Percentiles rank a stretch among this genome's conserved stretches.
phyloP scores from a whole-genome alignment of 2,113 vertebrate genomes.

The Psophia crepitans region DNA sequence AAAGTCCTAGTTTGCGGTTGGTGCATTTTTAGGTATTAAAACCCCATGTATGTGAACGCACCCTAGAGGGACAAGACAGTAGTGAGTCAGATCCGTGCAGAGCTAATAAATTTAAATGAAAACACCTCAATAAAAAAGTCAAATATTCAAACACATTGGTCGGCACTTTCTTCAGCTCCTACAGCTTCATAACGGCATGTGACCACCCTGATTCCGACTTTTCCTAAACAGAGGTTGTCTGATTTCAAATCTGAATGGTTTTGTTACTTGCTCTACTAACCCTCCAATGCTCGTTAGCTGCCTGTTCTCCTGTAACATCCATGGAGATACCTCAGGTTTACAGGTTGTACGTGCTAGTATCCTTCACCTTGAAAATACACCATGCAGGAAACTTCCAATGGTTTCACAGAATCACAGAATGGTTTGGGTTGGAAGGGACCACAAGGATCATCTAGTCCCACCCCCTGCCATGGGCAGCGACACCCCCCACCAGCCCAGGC shows the following conservation, averaged over 20 bases:
- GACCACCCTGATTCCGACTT: background rate
- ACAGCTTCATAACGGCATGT: accelerated
- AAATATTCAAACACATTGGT: background rate
- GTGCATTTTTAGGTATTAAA: background rate
- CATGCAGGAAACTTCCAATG: background rate
- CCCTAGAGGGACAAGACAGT: background rate
- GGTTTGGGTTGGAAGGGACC: too few species aligned
- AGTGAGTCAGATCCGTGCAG: background rate
- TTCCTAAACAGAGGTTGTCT: background rate
- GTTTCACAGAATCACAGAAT: too few species aligned
- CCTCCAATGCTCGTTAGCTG: accelerated
- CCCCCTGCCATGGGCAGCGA: too few species aligned
- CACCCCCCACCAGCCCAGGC: too few species aligned
- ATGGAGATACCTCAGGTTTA: background rate
- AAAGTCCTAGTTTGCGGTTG: background rate
- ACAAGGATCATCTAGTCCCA: too few species aligned
- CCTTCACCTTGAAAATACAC: background rate
- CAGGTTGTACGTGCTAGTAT: accelerated
- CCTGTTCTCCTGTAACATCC: background rate
- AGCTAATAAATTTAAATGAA: background rate
- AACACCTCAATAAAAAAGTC: background rate
- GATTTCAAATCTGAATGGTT: background rate
- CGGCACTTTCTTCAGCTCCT: background rate
- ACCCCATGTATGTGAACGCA: background rate
- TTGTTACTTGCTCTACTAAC: background rate